Base-by-base conservation (phyloP, 2,888 invertebrate genomes). In the Drosophila nigritarsus region DNA sequence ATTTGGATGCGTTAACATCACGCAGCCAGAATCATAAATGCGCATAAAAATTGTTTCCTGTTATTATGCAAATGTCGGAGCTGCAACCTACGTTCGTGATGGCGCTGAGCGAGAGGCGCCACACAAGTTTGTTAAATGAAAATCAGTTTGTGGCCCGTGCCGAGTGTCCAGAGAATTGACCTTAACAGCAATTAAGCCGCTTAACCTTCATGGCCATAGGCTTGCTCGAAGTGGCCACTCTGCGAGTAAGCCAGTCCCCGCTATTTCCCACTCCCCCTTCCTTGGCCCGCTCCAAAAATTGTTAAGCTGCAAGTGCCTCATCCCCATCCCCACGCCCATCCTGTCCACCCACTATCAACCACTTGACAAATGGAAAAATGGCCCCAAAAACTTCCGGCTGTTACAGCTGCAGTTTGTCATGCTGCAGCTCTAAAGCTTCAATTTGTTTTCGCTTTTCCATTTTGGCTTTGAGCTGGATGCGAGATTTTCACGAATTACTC, bases 141-240 rank as follows among this genome's bases (percentile, higher is more conserved):
- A 78, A 82, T 66, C 42, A 38, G 58, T 69, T 85, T 88, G 73
- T 65, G 64, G 40, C 62, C 50, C 55, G 7, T 6, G 11, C 15
- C 34, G 13, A 20, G 13, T 24, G 55, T 60, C 45, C 73, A 55
- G 40, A 45, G 67, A 74, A 73, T 78, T 88, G 87, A 86, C 89
- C 89, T 89, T 80, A 83, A 64, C 75, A 81, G 78, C 89, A 89
- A 89, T 89, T 84, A 87, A 84, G 87, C 87, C 84, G 83, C 84
- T 88, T 86, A 88, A 74, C 70, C 80, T 68, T 36, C 50, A 56
- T 58, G 56, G 50, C 30, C 54, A 48, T 50, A 40, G 42, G 24
- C 55, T 29, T 20, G 69, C 55, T 49, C 40, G 29, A 40, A 67
- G 15, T 53, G 51, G 56, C 40, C 68, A 69, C 63, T 54, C 50